These are phyloP conservation scores for Aleadryas rufinucha DNA, from an alignment of 2,113 vertebrate species.

Conservation along the genomic window DNA sequence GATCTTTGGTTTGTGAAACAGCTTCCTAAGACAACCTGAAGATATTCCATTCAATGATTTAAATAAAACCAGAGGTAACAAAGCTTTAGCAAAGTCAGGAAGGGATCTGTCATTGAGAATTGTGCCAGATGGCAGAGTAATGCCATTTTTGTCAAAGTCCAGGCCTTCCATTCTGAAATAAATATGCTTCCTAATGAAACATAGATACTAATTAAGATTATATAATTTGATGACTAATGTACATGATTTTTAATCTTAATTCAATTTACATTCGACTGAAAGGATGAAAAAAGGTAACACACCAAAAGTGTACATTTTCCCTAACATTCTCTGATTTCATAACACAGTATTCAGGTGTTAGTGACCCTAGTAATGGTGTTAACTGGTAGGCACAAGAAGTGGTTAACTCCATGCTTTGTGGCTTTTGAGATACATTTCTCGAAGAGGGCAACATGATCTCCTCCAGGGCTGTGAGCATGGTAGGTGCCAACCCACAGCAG, in stretches of 20 bases:
- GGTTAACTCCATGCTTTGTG: not conserved
- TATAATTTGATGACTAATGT: not conserved
- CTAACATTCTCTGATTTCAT: not conserved
- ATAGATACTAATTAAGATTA: not conserved
- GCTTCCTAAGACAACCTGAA: not conserved
- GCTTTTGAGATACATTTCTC: not conserved
- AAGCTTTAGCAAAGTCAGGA: not conserved
- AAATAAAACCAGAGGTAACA: not conserved
- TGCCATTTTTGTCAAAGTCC: not conserved
- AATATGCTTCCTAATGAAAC: not conserved
- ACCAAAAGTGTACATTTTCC: not conserved
- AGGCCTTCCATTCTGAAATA: not conserved
- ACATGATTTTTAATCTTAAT: not conserved
- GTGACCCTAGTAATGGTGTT: not conserved
- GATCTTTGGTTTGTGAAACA: not conserved
- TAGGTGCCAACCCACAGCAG: accelerated
- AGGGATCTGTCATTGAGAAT: not conserved
- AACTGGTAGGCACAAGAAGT: not conserved
- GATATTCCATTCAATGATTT: not conserved
- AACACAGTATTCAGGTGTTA: not conserved
- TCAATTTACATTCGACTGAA: not conserved
- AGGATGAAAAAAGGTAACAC: not conserved
- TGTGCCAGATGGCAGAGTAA: not conserved
- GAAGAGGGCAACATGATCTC: not conserved
- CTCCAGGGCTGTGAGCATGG: accelerated